A percentile compares a stretch with the other conserved stretches of the same genome.
These are phyloP conservation scores for Girardia tigrina DNA, from an alignment of 2,888 invertebrate genomes.

Conservation along the genomic window DNA sequence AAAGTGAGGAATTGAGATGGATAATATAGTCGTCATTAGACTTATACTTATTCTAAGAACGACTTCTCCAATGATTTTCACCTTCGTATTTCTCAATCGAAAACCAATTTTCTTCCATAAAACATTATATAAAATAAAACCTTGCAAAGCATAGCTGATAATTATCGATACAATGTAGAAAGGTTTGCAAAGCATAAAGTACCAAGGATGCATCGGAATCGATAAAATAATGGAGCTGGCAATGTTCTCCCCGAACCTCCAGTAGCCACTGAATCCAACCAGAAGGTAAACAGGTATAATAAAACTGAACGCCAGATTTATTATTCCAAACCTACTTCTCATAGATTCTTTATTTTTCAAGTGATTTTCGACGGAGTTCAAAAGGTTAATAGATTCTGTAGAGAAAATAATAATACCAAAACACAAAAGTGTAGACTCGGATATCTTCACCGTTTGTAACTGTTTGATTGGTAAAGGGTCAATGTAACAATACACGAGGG, in stretches of 20 bases:
- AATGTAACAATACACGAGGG: constrained; percentile 26
- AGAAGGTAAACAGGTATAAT: constrained; percentile 31
- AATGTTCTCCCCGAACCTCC: constrained; percentile 43
- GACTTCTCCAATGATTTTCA: background rate
- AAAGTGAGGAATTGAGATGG: background rate
- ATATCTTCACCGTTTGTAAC: background rate
- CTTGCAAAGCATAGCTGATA: constrained; percentile 77
- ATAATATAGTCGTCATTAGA: background rate
- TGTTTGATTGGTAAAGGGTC: constrained; percentile 28
- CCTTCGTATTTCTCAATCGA: background rate
- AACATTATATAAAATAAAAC: constrained; percentile 79
- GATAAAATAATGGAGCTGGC: constrained; percentile 34
- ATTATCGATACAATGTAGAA: constrained; percentile 76
- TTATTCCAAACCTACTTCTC: constrained; percentile 19
- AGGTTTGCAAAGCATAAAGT: constrained; percentile 59
- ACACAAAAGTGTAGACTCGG: background rate
- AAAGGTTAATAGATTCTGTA: constrained; percentile 32
- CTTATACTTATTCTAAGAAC: background rate
- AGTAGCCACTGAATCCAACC: constrained; percentile 39
- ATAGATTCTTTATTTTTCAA: constrained; percentile 18
- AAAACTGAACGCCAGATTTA: constrained; percentile 26
- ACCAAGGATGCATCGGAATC: constrained; percentile 32
- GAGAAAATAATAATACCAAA: constrained; percentile 34
- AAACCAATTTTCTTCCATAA: constrained; percentile 56
- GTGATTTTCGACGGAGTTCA: constrained; percentile 32